These are phyloP conservation scores for Gnathonemus echidnorhynchus DNA, from an alignment of 2,113 vertebrate genomes.

Conservation along the genomic window DNA sequence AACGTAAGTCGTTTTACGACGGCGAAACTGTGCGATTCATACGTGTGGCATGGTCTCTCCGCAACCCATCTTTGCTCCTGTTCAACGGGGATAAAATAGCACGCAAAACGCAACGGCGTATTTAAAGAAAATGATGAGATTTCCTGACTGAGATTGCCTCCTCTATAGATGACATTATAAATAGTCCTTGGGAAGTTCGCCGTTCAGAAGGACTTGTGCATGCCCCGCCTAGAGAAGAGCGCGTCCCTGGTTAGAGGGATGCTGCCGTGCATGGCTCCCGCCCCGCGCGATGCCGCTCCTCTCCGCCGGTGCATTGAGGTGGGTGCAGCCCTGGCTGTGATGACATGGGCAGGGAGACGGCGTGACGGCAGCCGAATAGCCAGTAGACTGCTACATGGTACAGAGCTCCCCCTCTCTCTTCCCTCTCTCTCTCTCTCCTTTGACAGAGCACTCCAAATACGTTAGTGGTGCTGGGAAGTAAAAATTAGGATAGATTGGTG, in stretches of 20 bases:
- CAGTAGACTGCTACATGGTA: constrained; percentile 9
- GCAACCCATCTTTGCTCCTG: constrained; percentile 11
- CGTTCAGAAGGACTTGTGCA: background rate
- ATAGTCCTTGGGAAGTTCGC: constrained; percentile 24
- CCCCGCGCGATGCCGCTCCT: constrained; percentile 22
- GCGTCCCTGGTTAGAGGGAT: constrained; percentile 22
- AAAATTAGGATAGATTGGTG: constrained; percentile 15
- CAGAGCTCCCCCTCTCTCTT: constrained; percentile 18
- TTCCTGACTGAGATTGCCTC: background rate
- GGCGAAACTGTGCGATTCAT: background rate
- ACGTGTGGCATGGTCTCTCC: background rate
- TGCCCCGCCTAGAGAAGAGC: constrained; percentile 20
- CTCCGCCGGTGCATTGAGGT: constrained; percentile 26
- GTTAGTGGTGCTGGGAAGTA: background rate
- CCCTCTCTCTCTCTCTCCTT: background rate
- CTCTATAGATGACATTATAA: constrained; percentile 28
- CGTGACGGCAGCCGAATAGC: constrained; percentile 24
- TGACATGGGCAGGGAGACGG: constrained; percentile 22
- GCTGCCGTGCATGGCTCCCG: constrained; percentile 39
- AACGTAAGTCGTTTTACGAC: background rate
- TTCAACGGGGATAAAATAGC: background rate
- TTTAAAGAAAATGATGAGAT: background rate
- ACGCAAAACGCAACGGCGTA: background rate
- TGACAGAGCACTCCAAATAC: constrained; percentile 5
- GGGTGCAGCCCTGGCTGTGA: constrained; percentile 30